Base-by-base conservation (phyloP, 2,888 invertebrate genomes). In the Ecliptopera silaceata region DNA sequence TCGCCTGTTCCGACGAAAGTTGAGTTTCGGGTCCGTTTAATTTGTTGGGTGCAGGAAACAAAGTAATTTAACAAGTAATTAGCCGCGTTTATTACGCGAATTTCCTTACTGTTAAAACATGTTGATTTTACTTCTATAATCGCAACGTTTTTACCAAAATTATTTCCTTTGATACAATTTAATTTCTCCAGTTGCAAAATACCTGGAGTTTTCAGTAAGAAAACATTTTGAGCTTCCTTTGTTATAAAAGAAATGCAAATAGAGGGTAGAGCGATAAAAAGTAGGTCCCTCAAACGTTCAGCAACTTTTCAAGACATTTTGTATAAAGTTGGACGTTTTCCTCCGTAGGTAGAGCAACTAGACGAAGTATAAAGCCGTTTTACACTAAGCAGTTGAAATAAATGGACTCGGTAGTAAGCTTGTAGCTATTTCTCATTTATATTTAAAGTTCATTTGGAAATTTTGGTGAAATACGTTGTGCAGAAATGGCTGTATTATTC, bases 281-380 rank as follows among this genome's bases (percentile, higher is more conserved):
- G 72, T 63, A 63, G 61, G 69, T 66, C 68, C 64, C 63, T 71
- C 65, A 73, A 76, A 75, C 69, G 70, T 68, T 70, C 66, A 73
- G 66, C 70, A 71, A 70, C 74, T 74, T 74, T 75, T 63, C 61
- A 69, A 72, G 70, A 72, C 68, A 69, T 77, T 78, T 43, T 72
- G 71, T 70, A 59, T 72, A 74, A 79, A 78, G 71, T 76, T 79
- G 61, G 67, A 75, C 72, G 65, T 71, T 78, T 70, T 57, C 65
- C 56, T 61, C 36, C 44, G 26, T 73, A 67, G 72, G 68, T 65
- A 54, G 53, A 38, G 47, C 56, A 56, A 63, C 63, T 63, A 66
- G 72, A 74, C 73, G 75, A 63, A 56, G 67, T 71, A 77, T 78
- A 67, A 73, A 79, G 72, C 65, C 66, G 68, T 75, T 72, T 65